These are phyloP conservation scores for Caenorhabditis drosophilae DNA, from an alignment of 2,888 invertebrate species.

Conservation along the genomic window DNA sequence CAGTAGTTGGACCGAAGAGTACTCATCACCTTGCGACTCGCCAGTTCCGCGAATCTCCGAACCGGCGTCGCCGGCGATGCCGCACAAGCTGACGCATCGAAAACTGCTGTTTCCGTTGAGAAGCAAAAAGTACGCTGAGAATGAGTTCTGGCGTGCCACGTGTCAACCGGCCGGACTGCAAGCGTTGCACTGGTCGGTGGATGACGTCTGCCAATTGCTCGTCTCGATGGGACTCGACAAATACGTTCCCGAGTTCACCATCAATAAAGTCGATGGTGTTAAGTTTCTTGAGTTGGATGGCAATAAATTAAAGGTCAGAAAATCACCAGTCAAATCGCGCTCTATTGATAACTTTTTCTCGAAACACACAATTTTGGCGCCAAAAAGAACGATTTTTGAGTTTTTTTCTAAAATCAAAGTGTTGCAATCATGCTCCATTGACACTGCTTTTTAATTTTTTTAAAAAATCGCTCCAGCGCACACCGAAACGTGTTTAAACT, in stretches of 20 bases:
- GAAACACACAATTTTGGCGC: too few relatives aligned
- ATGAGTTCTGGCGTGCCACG: constrained; percentile 66
- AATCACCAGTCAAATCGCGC: too few relatives aligned
- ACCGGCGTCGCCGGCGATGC: constrained; percentile 65
- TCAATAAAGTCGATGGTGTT: constrained; percentile 86
- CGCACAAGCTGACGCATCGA: constrained; percentile 62
- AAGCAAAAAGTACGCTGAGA: constrained; percentile 58
- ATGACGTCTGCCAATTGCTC: constrained; percentile 67
- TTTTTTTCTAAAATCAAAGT: too few relatives aligned
- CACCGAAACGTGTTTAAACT: too few relatives aligned
- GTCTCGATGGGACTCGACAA: constrained; percentile 79
- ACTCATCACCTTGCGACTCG: constrained; percentile 57
- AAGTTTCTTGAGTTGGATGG: constrained; percentile 86
- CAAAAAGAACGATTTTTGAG: too few relatives aligned
- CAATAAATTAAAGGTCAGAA: constrained; percentile 81
- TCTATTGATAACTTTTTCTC: too few relatives aligned
- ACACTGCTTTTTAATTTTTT: neutral
- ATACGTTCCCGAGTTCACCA: constrained; percentile 84
- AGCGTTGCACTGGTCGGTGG: constrained; percentile 67
- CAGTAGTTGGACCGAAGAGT: constrained; percentile 43
- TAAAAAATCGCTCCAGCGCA: too few relatives aligned
- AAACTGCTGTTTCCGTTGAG: constrained; percentile 64
- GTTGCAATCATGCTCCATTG: neutral
- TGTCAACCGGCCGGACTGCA: constrained; percentile 56
- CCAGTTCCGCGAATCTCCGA: constrained; percentile 65